Evolutionary conservation across 37 sponge, comb jelly and placozoan species (phyloP), one percentile per base, ranked within the genome.

Genomic region (Oscarella lobularis): DNA sequence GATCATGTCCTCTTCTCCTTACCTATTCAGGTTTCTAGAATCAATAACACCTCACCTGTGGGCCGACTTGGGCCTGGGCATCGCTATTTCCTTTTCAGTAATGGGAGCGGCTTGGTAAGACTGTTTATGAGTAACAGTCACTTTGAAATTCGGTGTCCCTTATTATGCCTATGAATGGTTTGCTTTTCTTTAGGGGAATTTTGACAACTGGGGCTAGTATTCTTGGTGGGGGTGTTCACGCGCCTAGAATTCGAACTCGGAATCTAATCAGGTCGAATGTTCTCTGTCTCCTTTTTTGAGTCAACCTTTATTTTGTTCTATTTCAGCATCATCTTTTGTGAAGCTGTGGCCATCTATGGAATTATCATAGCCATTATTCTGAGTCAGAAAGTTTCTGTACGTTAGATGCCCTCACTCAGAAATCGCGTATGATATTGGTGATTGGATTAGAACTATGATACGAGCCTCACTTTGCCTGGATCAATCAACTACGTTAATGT

Each of bases 331-430:
- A 94, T 98, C 14, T 98, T 98, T 87, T 91, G 99, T 48, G 99
- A 98, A 60, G 99, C 92, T 69, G 99, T 98, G 1, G 99, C 99
- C 72, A 98, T 98, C 48, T 98, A 98, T 69, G 99, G 99, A 9
- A 91, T 98, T 77, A 98, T 98, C 80, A 91, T 95, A 29, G 99
- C 99, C 66, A 98, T 98, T 32, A 89, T 98, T 37, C 76, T 98
- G 73, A 80, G 77, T 1, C 79, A 85, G 67, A 89, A 85, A 66
- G 74, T 94, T 31, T 76, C 60, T 48, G 60, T 48, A 48, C n/a
- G n/a, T n/a, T n/a, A n/a, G n/a, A n/a, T n/a, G n/a, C n/a, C n/a
- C n/a, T n/a, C n/a, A n/a, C n/a, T n/a, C n/a, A n/a, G n/a, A n/a
- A n/a, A n/a, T n/a, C n/a, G n/a, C n/a, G n/a, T n/a, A n/a, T n/a